Evolutionary conservation across 2,888 invertebrate genomes (phyloP), one percentile per base, ranked within the genome.

Genomic region (Nomada ruficornis): DNA sequence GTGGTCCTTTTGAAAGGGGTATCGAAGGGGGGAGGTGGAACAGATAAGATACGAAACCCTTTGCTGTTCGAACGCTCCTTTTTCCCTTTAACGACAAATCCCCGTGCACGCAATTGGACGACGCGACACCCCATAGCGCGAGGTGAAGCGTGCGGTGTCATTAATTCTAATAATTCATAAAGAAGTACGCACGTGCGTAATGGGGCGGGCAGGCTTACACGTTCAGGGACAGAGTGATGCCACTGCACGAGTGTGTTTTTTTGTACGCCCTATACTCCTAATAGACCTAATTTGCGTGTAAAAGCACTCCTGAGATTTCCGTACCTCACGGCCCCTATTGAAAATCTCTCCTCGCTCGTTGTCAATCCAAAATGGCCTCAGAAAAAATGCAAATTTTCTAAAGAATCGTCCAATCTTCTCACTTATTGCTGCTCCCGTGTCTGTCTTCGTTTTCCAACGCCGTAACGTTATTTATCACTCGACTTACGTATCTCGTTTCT

Each of bases 161-260:
- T 93, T 93, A 93, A 93, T 93, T 93, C 92, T 90, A 91, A 93
- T 93, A 92, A 93, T 92, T 92, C 91, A 91, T 91, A 91, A 91
- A 91, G 90, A 92, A 89, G 90, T 91, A 92, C 91, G 92, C 93
- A 91, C 93, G 92, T 91, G 90, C 91, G 89, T 89, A 88, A 89
- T 86, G 79, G 72, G 74, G 77, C 84, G 77, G 80, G 83, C 88
- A 88, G 86, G 88, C 89, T 88, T 87, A 82, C 85, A 86, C 83
- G 80, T 82, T 84, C 76, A 71, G 77, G 83, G 82, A 85, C 83
- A 88, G 78, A 84, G 83, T 65, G 89, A 86, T 89, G 85, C 87
- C 72, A 67, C 83, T 82, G 83, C 88, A 87, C 89, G 87, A 86
- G 89, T 88, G 86, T 92, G 91, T 91, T 90, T 92, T 91, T 91